Evolutionary conservation across 2,797 vertebrate genomes (phyloP), one percentile per base, ranked within the genome.

Genomic region (Semotilus atromaculatus): DNA sequence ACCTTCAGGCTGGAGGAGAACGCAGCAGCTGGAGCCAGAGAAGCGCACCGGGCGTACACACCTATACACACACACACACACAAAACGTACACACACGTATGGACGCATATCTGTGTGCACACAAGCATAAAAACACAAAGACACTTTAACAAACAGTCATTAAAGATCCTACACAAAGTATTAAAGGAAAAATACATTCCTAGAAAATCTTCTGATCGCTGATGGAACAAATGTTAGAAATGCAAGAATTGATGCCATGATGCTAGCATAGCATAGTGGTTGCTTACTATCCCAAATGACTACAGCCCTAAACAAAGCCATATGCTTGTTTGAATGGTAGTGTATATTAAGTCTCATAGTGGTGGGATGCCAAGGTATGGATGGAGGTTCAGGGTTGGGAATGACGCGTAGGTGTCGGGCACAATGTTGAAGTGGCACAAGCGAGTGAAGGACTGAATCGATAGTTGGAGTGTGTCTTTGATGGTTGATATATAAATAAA

Each of bases 401-500:
- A 38, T 68, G 66, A 4, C 18, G 1, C 6, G 1, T 13, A 16
- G 21, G 43, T 58, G 10, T 7, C 7, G 21, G 7, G n/a, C 58
- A 26, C 10, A 60, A 5, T 55, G 10, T 58, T 60, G 36, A 45
- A 43, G 77, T 34, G 43, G 43, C 40, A 34, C 21, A 7, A n/a
- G 11, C 4, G 40, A 19, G n/a, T 1, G 10, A 40, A 66, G 0
- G 10, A 70, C 36, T 58, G 13, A 60, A 58, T 45, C 11, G 11
- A 71, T 26, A 70, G 89, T 88, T 88, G 79, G 79, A 88, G 80
- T 91, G 92, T 94, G 92, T 92, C 92, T 93, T 58, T 89, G 94
- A 95, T 94, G 95, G 95, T 90, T 93, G 90, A 94, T 92, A 94
- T 89, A 95, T 91, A 92, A 92, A 94, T 92, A 93, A 96, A 97